Evolutionary conservation across 2,888 invertebrate genomes (phyloP), one percentile per base, ranked within the genome.

Genomic region (Enoplolaimus lenunculus): DNA sequence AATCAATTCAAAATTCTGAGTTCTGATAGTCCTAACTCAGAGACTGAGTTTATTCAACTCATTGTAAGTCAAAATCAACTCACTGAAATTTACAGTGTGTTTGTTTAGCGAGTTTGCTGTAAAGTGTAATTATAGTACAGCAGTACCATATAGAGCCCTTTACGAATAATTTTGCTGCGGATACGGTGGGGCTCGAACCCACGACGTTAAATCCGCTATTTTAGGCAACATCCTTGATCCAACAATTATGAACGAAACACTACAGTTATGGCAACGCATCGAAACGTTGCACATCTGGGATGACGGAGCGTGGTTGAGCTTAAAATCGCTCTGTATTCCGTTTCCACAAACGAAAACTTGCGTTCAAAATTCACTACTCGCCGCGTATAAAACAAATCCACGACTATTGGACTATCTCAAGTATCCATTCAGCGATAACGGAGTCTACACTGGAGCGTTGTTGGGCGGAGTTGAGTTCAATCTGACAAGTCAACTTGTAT

Each of bases 361-460:
- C 71, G 78, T 79, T 13, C 76, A 77, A 69, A 79, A 79, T 71
- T 78, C 79, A 21, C 72, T 79, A 31, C 75, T 79, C n/a, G 77
- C 45, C 26, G 31, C 29, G 67, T 28, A 33, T n/a, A 33, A n/a
- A 29, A 7, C 34, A 13, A 33, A 67, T 67, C 67, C 34, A 33
- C 7, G 7, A n/a, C 33, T 31, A 7, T 66, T 29, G 28, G 31
- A 66, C n/a, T 66, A 34, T 31, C 7, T 66, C 30, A 29, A 66
- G 7, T 66, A 66, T 34, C 67, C 67, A 13, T 66, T 34, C 31
- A 34, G 2, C 33, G 72, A 75, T 57, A 77, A 78, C 57, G 75
- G 78, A 13, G 75, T 75, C 26, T 77, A 75, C 65, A 76, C 79
- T 74, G 75, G 75, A 0, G 77, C 77, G 73, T 70, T 79, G 45